Conservation (phyloP, 2,888 invertebrate genomes). For the Machimus atricapillus region DNA sequence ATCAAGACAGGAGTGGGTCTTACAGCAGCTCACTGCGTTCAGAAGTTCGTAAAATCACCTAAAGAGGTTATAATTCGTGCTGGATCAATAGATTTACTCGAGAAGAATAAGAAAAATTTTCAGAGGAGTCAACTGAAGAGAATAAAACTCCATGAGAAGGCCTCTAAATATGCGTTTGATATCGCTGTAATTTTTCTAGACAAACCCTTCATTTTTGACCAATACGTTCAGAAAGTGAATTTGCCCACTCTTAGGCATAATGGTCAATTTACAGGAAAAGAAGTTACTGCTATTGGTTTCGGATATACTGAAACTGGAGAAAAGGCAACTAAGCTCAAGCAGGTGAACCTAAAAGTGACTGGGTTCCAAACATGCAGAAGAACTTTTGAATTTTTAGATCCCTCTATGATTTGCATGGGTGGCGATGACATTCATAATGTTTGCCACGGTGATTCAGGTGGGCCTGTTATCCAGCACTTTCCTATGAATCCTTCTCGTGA, state of each 20-base stretch:
- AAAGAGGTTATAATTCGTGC: neutral
- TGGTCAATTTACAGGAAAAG: neutral
- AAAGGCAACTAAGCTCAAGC: neutral
- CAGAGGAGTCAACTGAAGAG: neutral
- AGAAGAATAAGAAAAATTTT: neutral
- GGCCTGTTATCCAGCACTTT: neutral
- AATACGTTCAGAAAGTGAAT: neutral
- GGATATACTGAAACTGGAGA: neutral
- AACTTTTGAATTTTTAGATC: neutral
- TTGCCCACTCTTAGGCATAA: neutral
- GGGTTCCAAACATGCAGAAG: neutral
- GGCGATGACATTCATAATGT: neutral
- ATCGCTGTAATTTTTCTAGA: neutral
- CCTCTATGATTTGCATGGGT: neutral
- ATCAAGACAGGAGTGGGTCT: neutral
- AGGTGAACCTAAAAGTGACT: neutral
- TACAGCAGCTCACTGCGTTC: neutral
- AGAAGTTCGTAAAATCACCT: neutral
- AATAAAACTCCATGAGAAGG: neutral
- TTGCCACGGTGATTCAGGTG: neutral
- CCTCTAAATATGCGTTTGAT: neutral
- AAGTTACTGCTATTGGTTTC: neutral
- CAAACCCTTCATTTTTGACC: neutral
- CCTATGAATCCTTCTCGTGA: neutral
- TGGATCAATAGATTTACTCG: neutral